These are phyloP conservation scores for Ennomos fuscantarius DNA, from an alignment of 2,888 invertebrate genomes.

Conservation along the genomic window DNA sequence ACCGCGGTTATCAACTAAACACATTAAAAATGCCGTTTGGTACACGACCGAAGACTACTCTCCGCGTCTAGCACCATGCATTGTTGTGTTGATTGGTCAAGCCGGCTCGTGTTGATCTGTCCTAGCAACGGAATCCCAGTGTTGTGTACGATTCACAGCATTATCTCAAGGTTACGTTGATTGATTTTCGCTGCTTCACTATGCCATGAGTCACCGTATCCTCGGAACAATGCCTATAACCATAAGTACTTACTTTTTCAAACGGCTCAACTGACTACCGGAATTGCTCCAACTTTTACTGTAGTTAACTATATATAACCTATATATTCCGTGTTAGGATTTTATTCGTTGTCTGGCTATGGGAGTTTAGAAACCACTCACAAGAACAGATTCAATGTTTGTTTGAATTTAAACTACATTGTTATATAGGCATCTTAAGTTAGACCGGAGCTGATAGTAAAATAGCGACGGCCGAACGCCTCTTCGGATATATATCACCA, in stretches of 20 bases:
- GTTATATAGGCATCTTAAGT: too few relatives aligned
- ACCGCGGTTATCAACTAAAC: constrained; percentile 78
- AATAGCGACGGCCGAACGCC: too few relatives aligned
- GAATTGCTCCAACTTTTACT: neutral
- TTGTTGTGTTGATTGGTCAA: constrained; percentile 45
- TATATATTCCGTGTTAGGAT: too few relatives aligned
- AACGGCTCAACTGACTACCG: constrained; percentile 7
- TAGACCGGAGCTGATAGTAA: too few relatives aligned
- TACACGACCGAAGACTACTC: constrained; percentile 56
- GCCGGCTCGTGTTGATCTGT: constrained; percentile 4
- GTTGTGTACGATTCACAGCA: constrained; percentile 36
- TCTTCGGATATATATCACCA: too few relatives aligned
- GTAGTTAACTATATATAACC: too few relatives aligned
- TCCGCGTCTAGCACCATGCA: constrained; percentile 47
- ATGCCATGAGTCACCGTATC: constrained; percentile 19
- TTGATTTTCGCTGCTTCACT: constrained; percentile 30
- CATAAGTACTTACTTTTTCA: constrained; percentile 8
- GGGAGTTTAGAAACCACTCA: constrained; percentile 9
- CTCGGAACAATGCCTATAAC: constrained; percentile 11
- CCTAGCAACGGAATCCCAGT: constrained; percentile 5
- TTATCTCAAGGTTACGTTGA: constrained; percentile 47
- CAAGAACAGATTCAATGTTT: constrained; percentile 4
- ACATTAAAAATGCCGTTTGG: constrained; percentile 70
- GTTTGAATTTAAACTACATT: neutral
- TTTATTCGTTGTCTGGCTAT: neutral